Base-by-base conservation (phyloP, 1,140 invertebrate species). In the Chrysopa pallens region DNA sequence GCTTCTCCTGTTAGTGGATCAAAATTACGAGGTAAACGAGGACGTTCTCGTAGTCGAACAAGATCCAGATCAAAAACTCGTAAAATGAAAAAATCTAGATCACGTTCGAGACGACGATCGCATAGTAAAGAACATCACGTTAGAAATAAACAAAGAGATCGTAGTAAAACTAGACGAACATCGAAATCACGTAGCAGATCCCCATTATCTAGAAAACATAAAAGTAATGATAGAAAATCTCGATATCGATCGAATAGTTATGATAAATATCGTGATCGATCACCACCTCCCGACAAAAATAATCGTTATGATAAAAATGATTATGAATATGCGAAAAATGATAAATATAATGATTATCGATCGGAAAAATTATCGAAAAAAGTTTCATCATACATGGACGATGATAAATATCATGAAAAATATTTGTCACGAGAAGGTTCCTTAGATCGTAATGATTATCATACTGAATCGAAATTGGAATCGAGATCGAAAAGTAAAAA, bases 1-100 rank as follows among this genome's bases (percentile, higher is more conserved):
- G 54, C 50, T 7, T 56, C 57, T 1, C 44, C 52, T 0, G 44
- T 55, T 14, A 49, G 31, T 52, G 49, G n/a, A 58, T 58, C n/a
- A 31, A 65, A 60, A 11, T 54, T 55, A 8, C 67, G 66, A 42
- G 45, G 52, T 28, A 62, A 67, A 55, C 51, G 54, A 40, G 71
- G 43, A 55, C 62, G 48, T 61, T 56, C 9, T 39, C 70, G 57
- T 53, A 63, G 59, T 33, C 8, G 31, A 2, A 12, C 8, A 33
- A 2, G 31, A 33, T 23, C 17, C 17, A 23, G 17, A 23, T 23
- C 17, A 23, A 23, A 23, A 23, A 23, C 17, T 3, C 17, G 42
- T 13, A 48, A 38, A 23, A 53, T 56, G 14, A 55, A 56, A 42
- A 45, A 52, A 48, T 70, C 66, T 29, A 45, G 56, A 13, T 58